Conservation (phyloP, 2,113 vertebrate genomes). For the Ophiodon elongatus region DNA sequence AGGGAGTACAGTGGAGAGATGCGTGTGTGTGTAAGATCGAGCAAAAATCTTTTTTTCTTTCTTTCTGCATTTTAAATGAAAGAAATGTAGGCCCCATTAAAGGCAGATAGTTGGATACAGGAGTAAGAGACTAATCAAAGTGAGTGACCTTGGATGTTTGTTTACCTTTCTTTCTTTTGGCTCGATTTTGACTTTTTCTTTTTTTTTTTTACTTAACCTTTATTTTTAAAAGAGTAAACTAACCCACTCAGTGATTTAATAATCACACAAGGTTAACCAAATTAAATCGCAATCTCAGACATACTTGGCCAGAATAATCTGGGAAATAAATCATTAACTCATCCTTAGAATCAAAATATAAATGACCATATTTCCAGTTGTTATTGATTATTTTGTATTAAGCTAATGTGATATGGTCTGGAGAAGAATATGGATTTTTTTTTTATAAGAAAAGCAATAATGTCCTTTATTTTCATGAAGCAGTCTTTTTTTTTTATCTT, state of each 20-base stretch:
- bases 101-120: constrained; percentile 9
- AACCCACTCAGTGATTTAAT: background rate
- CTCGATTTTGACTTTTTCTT: background rate
- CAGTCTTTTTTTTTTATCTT: background rate
- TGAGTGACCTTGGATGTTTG: constrained; percentile 38
- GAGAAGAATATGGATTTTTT: background rate
- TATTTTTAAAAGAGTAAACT: background rate
- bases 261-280: background rate
- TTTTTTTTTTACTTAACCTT: background rate
- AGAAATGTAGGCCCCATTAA: constrained; percentile 24
- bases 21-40: background rate
- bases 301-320: background rate
- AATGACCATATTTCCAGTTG: background rate
- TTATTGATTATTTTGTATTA: background rate
- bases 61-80: constrained; percentile 24
- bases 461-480: background rate
- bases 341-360: constrained; percentile 3
- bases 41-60: constrained; percentile 13
- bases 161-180: constrained; percentile 11
- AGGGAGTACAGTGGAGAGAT: constrained; percentile 35
- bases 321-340: background rate
- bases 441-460: background rate
- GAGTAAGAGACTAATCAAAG: constrained; percentile 8
- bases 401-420: background rate
- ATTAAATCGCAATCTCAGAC: constrained; percentile 4